Evolutionary conservation across 2,888 invertebrate genomes (phyloP), one percentile per base, ranked within the genome.

Genomic region (Leptinotarsa tumamoca): DNA sequence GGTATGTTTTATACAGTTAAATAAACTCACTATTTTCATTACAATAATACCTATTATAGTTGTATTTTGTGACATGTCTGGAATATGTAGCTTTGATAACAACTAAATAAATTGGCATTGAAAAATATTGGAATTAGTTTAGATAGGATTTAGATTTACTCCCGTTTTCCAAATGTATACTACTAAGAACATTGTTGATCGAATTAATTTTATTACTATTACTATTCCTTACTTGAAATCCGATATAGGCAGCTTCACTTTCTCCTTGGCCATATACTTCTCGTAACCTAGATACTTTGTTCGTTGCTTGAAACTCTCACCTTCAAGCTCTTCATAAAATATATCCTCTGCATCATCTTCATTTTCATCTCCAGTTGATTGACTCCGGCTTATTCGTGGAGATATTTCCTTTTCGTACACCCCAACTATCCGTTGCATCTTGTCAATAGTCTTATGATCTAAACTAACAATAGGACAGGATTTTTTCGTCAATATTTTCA

Each of bases 371-470:
- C 49, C 17, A 56, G 76, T 68, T 51, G 61, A 68, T 33, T 73
- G 15, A 72, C 68, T 76, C 21, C 77, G 58, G 27, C 73, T 58
- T 67, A 85, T 78, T 72, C 80, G 61, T 51, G 82, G 80, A 15
- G 80, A 73, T 49, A 86, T 81, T 67, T 85, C 77, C 15, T 80
- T 79, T 54, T 82, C 27, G 77, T 84, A 82, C 33, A 84, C 73
- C 51, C 81, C 75, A 49, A 79, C 88, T 56, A 92, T 88, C 27
- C 83, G 83, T 17, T 89, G 82, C 51, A 92, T 85, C 17, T 87
- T 82, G 66, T 89, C 82, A 67, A 89, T 73, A 5, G 89, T 87
- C 0, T 85, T 13, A 23, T 76, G 27, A 67, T 80, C 77, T 4
- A 86, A 69, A 50, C 61, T 75, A 23, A 86, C 75, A 43, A 67